A percentile compares a stretch with the other conserved stretches of the same genome.
These are phyloP conservation scores for Trissonchulus sp. DNA, from an alignment of 2,888 invertebrate species.

Conservation along the genomic window DNA sequence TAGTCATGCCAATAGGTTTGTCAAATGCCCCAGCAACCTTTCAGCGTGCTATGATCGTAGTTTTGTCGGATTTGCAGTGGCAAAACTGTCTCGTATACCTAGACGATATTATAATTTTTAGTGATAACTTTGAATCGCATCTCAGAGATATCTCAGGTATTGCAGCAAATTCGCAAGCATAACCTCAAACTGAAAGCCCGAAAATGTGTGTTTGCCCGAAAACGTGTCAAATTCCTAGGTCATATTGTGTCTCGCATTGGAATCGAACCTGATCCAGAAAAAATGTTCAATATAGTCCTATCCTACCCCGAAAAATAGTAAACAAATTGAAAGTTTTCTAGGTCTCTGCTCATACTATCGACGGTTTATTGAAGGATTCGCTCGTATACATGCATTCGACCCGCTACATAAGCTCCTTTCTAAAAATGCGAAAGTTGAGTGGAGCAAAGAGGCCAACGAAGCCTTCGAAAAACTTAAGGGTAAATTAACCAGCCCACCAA, in stretches of 20 bases:
- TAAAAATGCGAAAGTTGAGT: not conserved
- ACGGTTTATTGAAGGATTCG: not conserved
- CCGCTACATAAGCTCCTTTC: not conserved
- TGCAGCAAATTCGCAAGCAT: not conserved
- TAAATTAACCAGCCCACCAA: slow-evolving; percentile 31
- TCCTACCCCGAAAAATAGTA: not conserved
- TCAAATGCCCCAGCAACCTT: slow-evolving; percentile 14
- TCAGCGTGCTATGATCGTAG: not conserved
- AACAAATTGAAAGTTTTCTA: not conserved
- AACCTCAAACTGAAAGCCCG: not conserved
- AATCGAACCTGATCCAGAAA: not conserved
- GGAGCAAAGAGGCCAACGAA: slow-evolving; percentile 15
- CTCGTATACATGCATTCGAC: not conserved
- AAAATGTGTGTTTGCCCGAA: slow-evolving; percentile 3
- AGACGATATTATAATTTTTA: slow-evolving; percentile 6
- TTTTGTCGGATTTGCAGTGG: not conserved
- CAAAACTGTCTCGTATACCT: not conserved
- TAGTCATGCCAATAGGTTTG: not conserved
- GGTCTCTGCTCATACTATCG: slow-evolving; percentile 18
- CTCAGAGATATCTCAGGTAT: not conserved
- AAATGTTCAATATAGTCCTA: not conserved
- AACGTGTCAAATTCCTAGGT: not conserved
- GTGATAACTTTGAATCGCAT: not conserved
- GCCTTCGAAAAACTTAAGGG: slow-evolving; percentile 32
- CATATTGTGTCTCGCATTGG: not conserved